Conservation (phyloP, 2,113 vertebrate genomes). For the Onychorhynchus coronatus region DNA sequence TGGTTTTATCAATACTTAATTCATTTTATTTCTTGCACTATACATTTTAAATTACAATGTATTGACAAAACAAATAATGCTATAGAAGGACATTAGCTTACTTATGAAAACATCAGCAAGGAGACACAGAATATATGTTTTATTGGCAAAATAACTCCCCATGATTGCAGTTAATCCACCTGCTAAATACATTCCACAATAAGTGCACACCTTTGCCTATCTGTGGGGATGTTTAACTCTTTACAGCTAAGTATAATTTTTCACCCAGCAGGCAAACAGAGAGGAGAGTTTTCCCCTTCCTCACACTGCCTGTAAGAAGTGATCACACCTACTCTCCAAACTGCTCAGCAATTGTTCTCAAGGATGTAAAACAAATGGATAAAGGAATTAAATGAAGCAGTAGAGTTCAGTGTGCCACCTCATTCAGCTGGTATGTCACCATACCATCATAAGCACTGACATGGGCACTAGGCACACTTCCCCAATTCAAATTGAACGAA, state of each 20-base stretch:
- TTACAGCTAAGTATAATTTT: not conserved
- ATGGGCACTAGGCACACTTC: not conserved
- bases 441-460: not conserved
- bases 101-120: not conserved
- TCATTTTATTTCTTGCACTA: not conserved
- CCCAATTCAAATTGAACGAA: not conserved
- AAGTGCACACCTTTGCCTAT: not conserved
- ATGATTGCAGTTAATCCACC: not conserved
- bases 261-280: not conserved
- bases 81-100: not conserved
- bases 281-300: not conserved
- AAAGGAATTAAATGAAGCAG: not conserved
- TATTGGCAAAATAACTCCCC: not conserved
- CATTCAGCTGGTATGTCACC: not conserved
- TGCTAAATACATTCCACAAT: not conserved
- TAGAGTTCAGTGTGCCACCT: not conserved
- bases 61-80: not conserved
- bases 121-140: not conserved
- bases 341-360: not conserved
- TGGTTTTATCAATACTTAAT: not conserved
- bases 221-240: not conserved
- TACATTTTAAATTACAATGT: not conserved
- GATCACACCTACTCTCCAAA: not conserved
- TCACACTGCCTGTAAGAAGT: not conserved
- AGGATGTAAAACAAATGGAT: not conserved